Percentiles rank a stretch among this genome's conserved stretches.
Conservation (phyloP, 1,140 invertebrate genomes). For the Magallana ariakensis region DNA sequence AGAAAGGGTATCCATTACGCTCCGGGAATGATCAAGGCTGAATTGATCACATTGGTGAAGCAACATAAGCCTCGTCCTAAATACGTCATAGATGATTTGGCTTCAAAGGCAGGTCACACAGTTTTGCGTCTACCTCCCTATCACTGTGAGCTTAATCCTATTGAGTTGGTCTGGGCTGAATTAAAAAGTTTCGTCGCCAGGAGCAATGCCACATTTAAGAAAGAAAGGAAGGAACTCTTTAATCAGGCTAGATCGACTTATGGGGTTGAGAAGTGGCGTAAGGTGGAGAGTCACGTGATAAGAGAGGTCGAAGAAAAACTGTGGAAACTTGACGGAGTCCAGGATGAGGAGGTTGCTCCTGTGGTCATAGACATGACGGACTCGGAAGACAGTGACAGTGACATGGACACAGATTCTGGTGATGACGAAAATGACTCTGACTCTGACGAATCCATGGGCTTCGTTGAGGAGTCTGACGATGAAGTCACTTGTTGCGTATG, state of each 20-base stretch:
- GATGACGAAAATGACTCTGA: constrained; percentile 11
- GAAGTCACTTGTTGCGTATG: constrained; percentile 24
- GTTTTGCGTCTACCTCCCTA: no score
- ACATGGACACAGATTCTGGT: background rate
- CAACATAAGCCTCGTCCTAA: background rate
- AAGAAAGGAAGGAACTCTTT: no score
- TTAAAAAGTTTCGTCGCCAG: no score
- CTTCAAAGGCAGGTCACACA: no score
- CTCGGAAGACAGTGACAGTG: background rate
- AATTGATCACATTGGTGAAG: background rate
- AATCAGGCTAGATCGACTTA: no score
- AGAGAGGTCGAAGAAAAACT: no score
- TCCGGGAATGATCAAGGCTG: constrained; percentile 10
- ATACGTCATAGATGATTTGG: no score
- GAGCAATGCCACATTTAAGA: no score
- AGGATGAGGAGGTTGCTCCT: background rate
- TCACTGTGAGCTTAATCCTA: constrained; percentile 45
- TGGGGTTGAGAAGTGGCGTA: no score
- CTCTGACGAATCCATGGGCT: background rate
- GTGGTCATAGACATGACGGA: constrained; percentile 18
- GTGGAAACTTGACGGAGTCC: background rate
- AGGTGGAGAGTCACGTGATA: no score
- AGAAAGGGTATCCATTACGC: constrained; percentile 11
- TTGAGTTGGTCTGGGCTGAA: no score
- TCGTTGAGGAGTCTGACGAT: background rate